phyloP scores from a whole-genome alignment of 2,797 vertebrate species.

The Vireo griseus region DNA sequence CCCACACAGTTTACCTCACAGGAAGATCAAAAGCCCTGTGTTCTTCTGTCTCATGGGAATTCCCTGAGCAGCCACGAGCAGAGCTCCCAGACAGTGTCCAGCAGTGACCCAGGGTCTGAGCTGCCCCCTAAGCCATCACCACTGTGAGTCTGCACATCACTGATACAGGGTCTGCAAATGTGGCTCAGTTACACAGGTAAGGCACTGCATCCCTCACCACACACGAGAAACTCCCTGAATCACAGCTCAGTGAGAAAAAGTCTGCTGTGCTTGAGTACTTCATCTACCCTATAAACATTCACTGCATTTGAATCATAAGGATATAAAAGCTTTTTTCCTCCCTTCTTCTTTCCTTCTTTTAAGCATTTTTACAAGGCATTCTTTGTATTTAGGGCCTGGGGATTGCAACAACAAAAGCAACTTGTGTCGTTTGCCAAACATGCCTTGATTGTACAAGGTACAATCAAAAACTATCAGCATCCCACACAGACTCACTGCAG shows the following conservation, averaged over 20 bases:
- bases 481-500: neutral
- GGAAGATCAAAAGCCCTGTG: neutral
- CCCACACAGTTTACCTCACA: neutral
- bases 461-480: neutral
- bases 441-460: neutral
- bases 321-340: neutral
- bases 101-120: neutral
- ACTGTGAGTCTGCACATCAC: accelerated
- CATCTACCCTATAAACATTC: neutral
- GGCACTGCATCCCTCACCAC: neutral
- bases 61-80: neutral
- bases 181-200: neutral
- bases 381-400: neutral
- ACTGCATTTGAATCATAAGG: neutral
- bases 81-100: neutral
- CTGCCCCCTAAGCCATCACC: neutral
- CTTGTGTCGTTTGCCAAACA: neutral
- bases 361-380: neutral
- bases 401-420: neutral
- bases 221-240: neutral
- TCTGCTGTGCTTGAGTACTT: neutral
- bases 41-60: neutral
- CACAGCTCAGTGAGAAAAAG: neutral
- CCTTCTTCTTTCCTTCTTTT: neutral
- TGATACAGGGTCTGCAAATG: accelerated